phyloP scores from a whole-genome alignment of 2,113 vertebrate genomes.

The Pedionomus torquatus region DNA sequence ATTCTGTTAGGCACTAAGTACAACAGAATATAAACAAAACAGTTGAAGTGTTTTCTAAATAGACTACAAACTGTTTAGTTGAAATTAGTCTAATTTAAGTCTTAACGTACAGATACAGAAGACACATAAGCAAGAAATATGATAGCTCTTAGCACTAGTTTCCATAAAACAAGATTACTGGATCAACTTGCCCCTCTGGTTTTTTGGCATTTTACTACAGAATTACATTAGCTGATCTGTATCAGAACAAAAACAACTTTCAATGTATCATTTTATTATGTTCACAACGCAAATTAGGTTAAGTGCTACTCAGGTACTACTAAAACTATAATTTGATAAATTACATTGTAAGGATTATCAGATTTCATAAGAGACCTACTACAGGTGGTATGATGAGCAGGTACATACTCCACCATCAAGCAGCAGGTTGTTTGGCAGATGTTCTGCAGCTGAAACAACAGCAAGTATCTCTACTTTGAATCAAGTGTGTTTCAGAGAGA shows the following conservation, averaged over 20 bases:
- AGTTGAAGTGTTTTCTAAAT: not conserved
- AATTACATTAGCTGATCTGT: not conserved
- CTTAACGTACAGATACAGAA: not conserved
- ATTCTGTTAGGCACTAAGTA: not conserved
- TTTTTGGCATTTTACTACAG: not conserved
- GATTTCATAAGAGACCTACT: not conserved
- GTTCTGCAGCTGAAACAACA: not conserved
- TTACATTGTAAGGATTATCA: not conserved
- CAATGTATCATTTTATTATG: not conserved
- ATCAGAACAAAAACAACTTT: slow-evolving; percentile 35
- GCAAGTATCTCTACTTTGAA: not conserved
- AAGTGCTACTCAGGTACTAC: not conserved
- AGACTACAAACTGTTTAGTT: not conserved
- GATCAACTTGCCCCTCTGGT: not conserved
- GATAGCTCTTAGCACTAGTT: not conserved
- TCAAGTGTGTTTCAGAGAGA: not conserved
- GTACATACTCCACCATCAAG: not conserved
- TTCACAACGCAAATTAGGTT: not conserved
- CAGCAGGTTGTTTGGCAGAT: slow-evolving; percentile 18
- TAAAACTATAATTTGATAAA: not conserved
- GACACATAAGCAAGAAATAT: not conserved
- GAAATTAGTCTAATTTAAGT: not conserved
- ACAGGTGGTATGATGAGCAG: not conserved
- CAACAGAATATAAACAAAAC: not conserved
- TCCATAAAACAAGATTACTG: not conserved